Conservation (phyloP, 2,888 invertebrate species). For the Leptopterna dolabrata region DNA sequence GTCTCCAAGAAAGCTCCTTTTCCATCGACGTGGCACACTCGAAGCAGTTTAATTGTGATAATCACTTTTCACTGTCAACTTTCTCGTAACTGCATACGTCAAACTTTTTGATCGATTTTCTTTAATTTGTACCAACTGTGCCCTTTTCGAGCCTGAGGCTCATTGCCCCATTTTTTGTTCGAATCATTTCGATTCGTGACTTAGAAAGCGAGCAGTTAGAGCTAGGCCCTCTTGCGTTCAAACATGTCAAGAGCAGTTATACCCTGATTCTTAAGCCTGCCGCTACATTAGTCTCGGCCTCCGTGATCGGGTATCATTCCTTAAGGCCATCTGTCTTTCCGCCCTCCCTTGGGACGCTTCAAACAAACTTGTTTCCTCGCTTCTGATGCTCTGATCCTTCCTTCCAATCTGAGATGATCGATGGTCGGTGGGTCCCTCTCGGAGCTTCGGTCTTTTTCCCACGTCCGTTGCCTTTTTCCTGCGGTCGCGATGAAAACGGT, state of each 20-base stretch:
- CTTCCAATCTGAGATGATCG: neutral
- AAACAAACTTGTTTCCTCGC: slow-evolving; percentile 27
- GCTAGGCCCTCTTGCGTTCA: neutral
- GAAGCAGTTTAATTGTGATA: neutral
- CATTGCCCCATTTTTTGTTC: neutral
- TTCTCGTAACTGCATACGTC: slow-evolving; percentile 3
- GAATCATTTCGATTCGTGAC: neutral
- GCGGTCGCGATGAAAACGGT: neutral
- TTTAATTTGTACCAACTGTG: neutral
- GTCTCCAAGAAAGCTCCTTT: neutral
- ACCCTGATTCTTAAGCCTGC: slow-evolving; percentile 10
- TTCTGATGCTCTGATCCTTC: neutral
- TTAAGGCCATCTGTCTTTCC: slow-evolving; percentile 19
- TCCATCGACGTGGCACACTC: neutral
- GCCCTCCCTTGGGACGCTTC: neutral
- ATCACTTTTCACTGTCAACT: neutral
- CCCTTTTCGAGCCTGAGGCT: neutral
- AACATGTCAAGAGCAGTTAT: neutral
- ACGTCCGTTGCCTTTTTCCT: neutral
- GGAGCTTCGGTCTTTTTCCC: neutral
- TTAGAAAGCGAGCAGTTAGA: neutral
- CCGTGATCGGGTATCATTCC: slow-evolving; percentile 28
- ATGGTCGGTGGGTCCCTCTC: neutral
- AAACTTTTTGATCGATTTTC: neutral
- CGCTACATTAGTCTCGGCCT: slow-evolving; percentile 22